Evolutionary conservation across 2,797 vertebrate species (phyloP), one percentile per base, ranked within the genome.

Genomic region (Sebastes iracundus): DNA sequence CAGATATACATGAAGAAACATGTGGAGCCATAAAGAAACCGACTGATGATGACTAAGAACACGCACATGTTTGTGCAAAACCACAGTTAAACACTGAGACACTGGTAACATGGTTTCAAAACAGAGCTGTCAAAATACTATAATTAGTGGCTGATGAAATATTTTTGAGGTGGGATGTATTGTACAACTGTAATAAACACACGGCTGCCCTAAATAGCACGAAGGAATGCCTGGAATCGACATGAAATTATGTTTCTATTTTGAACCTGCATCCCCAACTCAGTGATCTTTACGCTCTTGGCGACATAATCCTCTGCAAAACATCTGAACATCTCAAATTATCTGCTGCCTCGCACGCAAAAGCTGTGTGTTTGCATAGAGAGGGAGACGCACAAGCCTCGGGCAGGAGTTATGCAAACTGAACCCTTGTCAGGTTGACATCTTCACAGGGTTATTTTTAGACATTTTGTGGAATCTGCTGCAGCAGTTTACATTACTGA

Each of bases 61-160:
- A 77, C 14, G 55, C 64, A 70, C 75, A 84, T 91, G 88, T 90
- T 90, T 92, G 84, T 77, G 80, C 78, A 82, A 87, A 92, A 82
- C 75, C 52, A n/a, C 35, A 77, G 77, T 84, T 86, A 85, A 81
- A 75, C 42, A 73, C 72, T 69, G 72, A 86, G 81, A 88, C 77
- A 70, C 65, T 72, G 75, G 79, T 71, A 80, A 85, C 59, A 58
- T 58, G 72, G 76, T 84, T 90, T 83, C 72, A 86, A 87, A 92
- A 89, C 88, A 92, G 75, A 83, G 82, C 84, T 87, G 89, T 86
- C 85, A 89, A 88, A 93, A 84, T 84, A 88, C 90, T 75, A 33
- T 90, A 86, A 92, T 95, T 94, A 92, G 84, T 75, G 71, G 68
- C 73, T 89, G 77, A 80, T 68, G 74, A 89, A 88, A 84, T 79